Base-by-base conservation (phyloP, 2,888 invertebrate genomes). In the Polymixis lichenea region DNA sequence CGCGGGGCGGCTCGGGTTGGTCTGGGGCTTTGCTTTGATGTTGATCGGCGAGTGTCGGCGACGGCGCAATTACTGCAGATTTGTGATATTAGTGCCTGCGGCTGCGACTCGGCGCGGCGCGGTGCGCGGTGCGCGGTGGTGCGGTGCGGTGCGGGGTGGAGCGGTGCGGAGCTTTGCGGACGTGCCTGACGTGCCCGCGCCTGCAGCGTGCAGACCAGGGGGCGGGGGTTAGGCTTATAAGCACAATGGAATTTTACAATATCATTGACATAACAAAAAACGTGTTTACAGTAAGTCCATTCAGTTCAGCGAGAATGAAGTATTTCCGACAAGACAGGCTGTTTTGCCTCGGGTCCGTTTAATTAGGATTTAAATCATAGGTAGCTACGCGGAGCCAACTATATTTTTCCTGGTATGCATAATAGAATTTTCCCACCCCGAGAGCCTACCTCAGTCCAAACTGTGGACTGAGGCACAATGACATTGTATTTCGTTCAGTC, bases 11-110 rank as follows among this genome's bases (percentile, higher is more conserved):
- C 51, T 53, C 28, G 28, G 60, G 25, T 46, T 71, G 74, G 58
- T 67, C 72, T 64, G 65, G 67, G 75, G 75, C 58, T 60, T 67
- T 53, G 77, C 79, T 84, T 79, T 84, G 82, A 82, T 82, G 80
- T 75, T 77, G 49, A 77, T 82, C 68, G 58, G 73, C 58, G 78
- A 78, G 76, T 84, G 83, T 58, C 66, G 58, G 66, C 62, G 77
- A 80, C 81, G 79, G 64, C 73, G 81, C 86, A 83, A 87, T 87
- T 86, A 87, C 82, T 71, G 74, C 80, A 86, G 82, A 83, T 85
- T 86, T 87, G 87, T 84, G 86, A 85, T 83, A 82, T 82, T 75
- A 87, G 60, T 62, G 72, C 85, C 85, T 69, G 78, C 72, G 85
- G 83, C 78, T 22, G 74, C 49, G 73, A 32, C 71, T 38, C 49